These are phyloP conservation scores for Xyrichtys novacula DNA, from an alignment of 2,797 vertebrate species.

Conservation along the genomic window DNA sequence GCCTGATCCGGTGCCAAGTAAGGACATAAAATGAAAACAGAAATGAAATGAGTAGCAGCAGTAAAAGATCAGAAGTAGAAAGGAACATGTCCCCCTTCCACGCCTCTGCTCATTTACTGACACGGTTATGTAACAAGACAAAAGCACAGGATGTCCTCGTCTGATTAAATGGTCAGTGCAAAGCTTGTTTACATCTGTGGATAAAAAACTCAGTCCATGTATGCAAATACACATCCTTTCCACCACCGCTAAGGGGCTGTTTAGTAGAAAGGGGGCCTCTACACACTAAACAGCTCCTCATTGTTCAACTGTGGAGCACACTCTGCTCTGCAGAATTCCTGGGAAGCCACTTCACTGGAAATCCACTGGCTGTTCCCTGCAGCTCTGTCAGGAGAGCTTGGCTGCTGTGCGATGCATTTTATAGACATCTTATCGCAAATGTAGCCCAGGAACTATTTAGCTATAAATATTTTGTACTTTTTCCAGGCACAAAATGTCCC, in stretches of 20 bases:
- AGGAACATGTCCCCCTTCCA: background rate
- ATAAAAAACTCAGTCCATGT: slow-evolving; percentile 37
- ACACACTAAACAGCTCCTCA: slow-evolving; percentile 60
- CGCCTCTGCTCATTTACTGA: background rate
- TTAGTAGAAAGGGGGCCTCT: slow-evolving; percentile 15
- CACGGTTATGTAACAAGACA: slow-evolving; percentile 48
- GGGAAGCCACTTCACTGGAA: slow-evolving; percentile 76
- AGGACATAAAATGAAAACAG: slow-evolving; percentile 4
- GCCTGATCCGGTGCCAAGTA: slow-evolving; percentile 3
- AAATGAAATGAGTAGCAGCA: background rate
- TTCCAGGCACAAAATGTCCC: background rate
- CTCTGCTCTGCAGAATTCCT: slow-evolving; percentile 74
- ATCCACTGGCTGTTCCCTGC: slow-evolving; percentile 25
- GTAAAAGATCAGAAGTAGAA: background rate
- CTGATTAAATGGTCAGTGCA: slow-evolving; percentile 14
- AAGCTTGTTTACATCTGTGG: slow-evolving; percentile 23
- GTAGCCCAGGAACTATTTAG: background rate
- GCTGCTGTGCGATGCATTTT: slow-evolving; percentile 59
- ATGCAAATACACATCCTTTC: slow-evolving; percentile 44
- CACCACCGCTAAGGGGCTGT: background rate
- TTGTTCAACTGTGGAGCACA: slow-evolving; percentile 60
- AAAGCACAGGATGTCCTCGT: slow-evolving; percentile 37
- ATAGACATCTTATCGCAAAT: slow-evolving; percentile 16
- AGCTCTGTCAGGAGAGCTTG: slow-evolving; percentile 30
- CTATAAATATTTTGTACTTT: background rate